Base-by-base conservation (phyloP, 2,797 vertebrate species). In the Tangara arthus region DNA sequence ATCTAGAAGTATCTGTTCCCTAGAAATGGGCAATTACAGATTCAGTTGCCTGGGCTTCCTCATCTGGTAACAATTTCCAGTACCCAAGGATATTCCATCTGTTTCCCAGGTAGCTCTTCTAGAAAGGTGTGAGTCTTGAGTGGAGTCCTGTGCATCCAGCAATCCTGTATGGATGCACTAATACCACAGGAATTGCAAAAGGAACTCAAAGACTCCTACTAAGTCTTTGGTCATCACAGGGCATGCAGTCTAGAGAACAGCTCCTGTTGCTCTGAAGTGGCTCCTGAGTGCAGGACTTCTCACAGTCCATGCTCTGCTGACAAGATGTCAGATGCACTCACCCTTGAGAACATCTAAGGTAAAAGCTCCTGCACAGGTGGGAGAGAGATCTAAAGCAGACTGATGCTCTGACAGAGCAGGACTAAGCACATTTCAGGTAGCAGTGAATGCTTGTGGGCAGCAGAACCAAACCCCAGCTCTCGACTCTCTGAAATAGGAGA, bases 401-500 rank as follows among this genome's bases (percentile, higher is more conserved):
- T 30, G 59, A 9, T 50, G 42, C 4, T 66, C 30, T 63, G 28
- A 52, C 32, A 61, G n/a, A 77, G 47, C 39, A 59, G 41, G 27
- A 47, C 32, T n/a, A 28, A 64, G 39, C 17, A 14, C 6, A 3
- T 9, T 7, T 1, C 30, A 57, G 15, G 46, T 16, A 46, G 26
- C 44, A 55, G 28, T 63, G 28, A 32, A 24, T 6, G 4, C 4
- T 1, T 26, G 16, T 27, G n/a, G 34, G 44, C 42, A 66, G 18
- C 75, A 72, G 84, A 71, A 69, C 23, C 24, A 69, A 79, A 69
- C 32, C 35, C n/a, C 71, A 80, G 32, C 13, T 12, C 23, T 68
- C 0, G 0, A 6, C 28, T 37, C 39, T 26, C 16, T 49, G 41
- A 41, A 60, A 28, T 0, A 50, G 30, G 28, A 69, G 19, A 55